A percentile compares a stretch with the other conserved stretches of the same genome.
Evolutionary conservation across 2,888 invertebrate genomes (phyloP).

Genomic region (Drosophila monieri): DNA sequence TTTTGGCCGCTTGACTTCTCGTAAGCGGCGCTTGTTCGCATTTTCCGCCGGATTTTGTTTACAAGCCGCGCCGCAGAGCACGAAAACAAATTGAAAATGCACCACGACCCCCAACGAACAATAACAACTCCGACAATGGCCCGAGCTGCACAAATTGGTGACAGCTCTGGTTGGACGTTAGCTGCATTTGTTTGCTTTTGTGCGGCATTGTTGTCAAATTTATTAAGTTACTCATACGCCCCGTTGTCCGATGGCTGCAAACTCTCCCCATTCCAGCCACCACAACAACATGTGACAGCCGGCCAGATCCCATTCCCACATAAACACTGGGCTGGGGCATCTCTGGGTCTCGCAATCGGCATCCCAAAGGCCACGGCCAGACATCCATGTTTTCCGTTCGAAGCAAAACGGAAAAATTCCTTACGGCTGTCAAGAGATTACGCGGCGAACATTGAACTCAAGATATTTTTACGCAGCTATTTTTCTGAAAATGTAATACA

Average conservation of each 20-base stretch:
- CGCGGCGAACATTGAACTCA: background rate
- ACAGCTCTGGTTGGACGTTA: slow-evolving; percentile 52
- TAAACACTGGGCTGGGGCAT: slow-evolving; percentile 6
- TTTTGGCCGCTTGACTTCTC: slow-evolving; percentile 57
- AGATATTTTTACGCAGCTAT: background rate
- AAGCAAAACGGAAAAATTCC: background rate
- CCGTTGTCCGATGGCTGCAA: slow-evolving; percentile 10
- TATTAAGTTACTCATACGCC: slow-evolving; percentile 79
- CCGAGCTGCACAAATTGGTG: slow-evolving; percentile 51
- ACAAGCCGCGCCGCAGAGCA: slow-evolving; percentile 70
- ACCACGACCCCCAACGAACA: slow-evolving; percentile 40
- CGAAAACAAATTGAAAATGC: slow-evolving; percentile 76
- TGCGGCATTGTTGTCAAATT: slow-evolving; percentile 75
- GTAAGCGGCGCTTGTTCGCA: slow-evolving; percentile 67
- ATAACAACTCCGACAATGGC: slow-evolving; percentile 47
- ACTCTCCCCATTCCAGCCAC: background rate
- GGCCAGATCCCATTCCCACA: slow-evolving; percentile 7
- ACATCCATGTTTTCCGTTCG: background rate
- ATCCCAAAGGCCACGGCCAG: background rate
- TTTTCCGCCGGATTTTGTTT: slow-evolving; percentile 79
- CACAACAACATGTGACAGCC: slow-evolving; percentile 56
- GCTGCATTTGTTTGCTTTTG: slow-evolving; percentile 69
- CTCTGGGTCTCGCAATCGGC: background rate
- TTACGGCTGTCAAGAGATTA: background rate
- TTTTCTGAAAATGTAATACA: too few relatives aligned